Base-by-base conservation (phyloP, 2,888 invertebrate species). In the Spatulosminthurus flaviceps region DNA sequence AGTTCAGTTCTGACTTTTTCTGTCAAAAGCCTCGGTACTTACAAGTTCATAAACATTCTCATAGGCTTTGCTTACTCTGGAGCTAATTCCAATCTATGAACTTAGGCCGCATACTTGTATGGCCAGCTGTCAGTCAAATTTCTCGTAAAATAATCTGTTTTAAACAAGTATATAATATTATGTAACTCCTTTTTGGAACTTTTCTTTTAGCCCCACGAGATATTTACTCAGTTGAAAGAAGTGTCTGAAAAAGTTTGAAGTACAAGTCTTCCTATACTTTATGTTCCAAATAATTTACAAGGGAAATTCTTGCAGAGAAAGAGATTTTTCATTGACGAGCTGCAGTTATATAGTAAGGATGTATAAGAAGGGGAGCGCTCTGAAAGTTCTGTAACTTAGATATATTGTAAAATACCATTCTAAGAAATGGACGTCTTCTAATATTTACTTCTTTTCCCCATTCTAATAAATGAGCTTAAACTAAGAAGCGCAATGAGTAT, bases 81-180 rank as follows among this genome's bases (percentile, higher is more conserved):
- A 34, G 5, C 9, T 34, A 34, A 34, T 34, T 34, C 34, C 51
- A 16, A n/a, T n/a, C 16, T n/a, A 2, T 51, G 51, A 51, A n/a
- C 51, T 19, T 51, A 51, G 51, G 19, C 1, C 51, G 1, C 16
- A 51, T 4, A 51, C 51, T 16, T 19, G 51, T 51, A 34, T 34
- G 9, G 34, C 51, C 51, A 51, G 51, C 51, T 51, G 51, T 51
- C 51, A 51, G 51, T 51, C 51, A 51, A 51, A 51, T 51, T 51
- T 51, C 51, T 51, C 51, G 51, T 51, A 51, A 51, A 51, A 51
- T 51, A 51, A 51, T 51, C 51, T 51, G 7, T n/a, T 16, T 19
- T 51, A 51, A 51, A 51, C 51, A 51, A 51, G 51, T 51, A 51
- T 4, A 41, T 41, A 41, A 9, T 9, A 7, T 41, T 41, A 41